Conservation (phyloP, 2,113 vertebrate genomes). For the Porphyrio hochstetteri region DNA sequence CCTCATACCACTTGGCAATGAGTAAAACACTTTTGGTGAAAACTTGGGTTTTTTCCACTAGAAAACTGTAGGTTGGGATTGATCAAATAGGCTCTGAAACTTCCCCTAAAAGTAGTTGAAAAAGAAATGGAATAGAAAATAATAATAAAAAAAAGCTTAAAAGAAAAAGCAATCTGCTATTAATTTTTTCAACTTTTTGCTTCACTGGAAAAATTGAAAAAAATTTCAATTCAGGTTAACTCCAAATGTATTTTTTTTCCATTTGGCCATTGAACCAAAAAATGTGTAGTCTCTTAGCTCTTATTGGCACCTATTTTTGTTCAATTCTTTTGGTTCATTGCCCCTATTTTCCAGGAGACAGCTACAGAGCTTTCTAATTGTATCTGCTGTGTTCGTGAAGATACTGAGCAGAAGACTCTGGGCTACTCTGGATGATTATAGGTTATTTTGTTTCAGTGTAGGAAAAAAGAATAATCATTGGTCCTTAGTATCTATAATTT, state of each 20-base stretch:
- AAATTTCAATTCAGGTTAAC: constrained; percentile 31
- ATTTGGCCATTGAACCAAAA: constrained; percentile 34
- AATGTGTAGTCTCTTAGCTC: background rate
- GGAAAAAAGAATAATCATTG: background rate
- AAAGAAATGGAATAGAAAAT: constrained; percentile 17
- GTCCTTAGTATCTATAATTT: background rate
- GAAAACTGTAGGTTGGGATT: background rate
- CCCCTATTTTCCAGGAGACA: background rate
- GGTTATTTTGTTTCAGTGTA: background rate
- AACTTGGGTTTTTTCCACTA: background rate
- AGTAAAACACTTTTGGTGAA: background rate
- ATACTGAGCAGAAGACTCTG: background rate
- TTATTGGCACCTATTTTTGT: background rate
- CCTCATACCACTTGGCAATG: background rate
- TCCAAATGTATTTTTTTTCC: background rate
- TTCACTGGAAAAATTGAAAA: constrained; percentile 54
- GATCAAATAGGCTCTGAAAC: background rate
- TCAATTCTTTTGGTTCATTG: constrained; percentile 25
- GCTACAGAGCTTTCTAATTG: constrained; percentile 17
- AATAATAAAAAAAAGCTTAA: background rate
- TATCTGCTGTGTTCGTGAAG: background rate
- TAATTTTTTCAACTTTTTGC: constrained; percentile 42
- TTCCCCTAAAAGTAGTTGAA: background rate
- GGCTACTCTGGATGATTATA: background rate
- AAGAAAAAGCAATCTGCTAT: constrained; percentile 7